phyloP scores from a whole-genome alignment of 2,113 vertebrate genomes.

The Eudyptes chrysolophus region DNA sequence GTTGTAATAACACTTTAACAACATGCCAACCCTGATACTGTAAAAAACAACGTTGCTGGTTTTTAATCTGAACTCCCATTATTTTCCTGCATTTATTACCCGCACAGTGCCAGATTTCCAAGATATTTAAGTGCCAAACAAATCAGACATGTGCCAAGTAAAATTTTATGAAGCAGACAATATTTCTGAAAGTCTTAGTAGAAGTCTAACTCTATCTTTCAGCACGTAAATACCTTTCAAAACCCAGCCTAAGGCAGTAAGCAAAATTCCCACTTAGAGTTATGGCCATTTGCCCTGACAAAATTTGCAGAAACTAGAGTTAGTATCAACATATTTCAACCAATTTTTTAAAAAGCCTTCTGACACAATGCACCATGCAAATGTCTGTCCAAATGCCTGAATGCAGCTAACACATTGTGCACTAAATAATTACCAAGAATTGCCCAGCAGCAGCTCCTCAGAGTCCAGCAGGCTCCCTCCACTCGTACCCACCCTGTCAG shows the following conservation, averaged over 20 bases:
- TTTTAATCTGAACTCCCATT: neutral
- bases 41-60: neutral
- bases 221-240: neutral
- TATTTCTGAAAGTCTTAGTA: neutral
- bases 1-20: neutral
- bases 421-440: neutral
- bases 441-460: neutral
- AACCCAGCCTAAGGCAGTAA: neutral
- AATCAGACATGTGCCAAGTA: neutral
- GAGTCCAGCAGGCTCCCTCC: neutral
- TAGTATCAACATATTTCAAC: neutral
- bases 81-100: neutral
- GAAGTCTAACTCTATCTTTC: neutral
- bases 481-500: neutral
- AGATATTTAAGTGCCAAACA: neutral
- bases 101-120: neutral
- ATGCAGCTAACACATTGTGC: neutral
- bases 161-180: neutral
- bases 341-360: neutral
- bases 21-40: neutral
- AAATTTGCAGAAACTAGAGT: conserved; percentile 2
- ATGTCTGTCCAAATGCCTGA: neutral
- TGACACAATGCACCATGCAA: neutral
- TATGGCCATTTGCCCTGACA: neutral
- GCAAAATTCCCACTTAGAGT: neutral